phyloP scores from a whole-genome alignment of 1,140 invertebrate genomes.

The Brachionus angularis region DNA sequence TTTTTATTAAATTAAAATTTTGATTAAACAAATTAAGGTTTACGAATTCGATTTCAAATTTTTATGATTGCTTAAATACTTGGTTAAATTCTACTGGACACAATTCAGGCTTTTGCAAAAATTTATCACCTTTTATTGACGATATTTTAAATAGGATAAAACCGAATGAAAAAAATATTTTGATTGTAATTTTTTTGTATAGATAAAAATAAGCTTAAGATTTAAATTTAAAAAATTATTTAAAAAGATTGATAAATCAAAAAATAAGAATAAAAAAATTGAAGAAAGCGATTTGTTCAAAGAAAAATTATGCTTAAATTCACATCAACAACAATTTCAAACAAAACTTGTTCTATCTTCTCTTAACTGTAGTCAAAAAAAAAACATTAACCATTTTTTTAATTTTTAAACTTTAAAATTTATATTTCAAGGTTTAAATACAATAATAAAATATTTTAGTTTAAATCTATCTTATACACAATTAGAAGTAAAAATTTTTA shows the following conservation, averaged over 20 bases:
- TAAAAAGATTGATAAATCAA: conserved; percentile 23
- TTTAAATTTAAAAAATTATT: neutral
- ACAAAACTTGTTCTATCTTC: too few relatives aligned
- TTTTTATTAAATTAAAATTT: neutral
- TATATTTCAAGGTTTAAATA: conserved; percentile 4
- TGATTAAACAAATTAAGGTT: neutral
- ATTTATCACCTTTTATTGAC: conserved; percentile 7
- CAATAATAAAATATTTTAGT: neutral
- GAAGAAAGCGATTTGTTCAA: too few relatives aligned
- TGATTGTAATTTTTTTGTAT: neutral
- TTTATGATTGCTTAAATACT: neutral
- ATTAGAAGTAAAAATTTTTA: too few relatives aligned
- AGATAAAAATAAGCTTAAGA: neutral
- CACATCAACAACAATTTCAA: too few relatives aligned
- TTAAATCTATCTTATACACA: conserved; percentile 20
- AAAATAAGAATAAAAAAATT: too few relatives aligned
- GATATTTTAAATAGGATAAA: conserved; percentile 21
- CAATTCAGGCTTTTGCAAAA: conserved; percentile 4
- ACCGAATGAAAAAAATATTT: conserved; percentile 3
- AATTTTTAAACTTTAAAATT: neutral
- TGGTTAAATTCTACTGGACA: neutral
- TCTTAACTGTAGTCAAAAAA: neutral
- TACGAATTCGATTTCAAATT: neutral
- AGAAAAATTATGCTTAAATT: too few relatives aligned
- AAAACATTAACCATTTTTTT: neutral